Percentiles rank a stretch among this genome's conserved stretches.
Conservation (phyloP, 2,888 invertebrate species). For the Temnothorax rugatulus region DNA sequence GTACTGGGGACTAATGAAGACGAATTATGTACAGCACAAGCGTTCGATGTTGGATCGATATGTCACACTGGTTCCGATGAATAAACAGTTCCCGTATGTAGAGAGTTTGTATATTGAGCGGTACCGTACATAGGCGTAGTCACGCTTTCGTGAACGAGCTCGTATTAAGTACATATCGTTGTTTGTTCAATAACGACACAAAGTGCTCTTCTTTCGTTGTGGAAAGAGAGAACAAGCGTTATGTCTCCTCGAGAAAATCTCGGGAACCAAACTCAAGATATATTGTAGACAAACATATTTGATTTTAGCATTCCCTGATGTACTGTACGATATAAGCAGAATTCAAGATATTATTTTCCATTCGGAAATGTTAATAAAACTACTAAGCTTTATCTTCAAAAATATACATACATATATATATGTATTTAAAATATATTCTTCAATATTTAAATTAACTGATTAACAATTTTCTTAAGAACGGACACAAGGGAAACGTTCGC, state of each 20-base stretch:
- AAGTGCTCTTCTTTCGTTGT: conserved; percentile 27
- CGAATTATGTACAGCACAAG: conserved; percentile 19
- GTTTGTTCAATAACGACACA: conserved; percentile 53
- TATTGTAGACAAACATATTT: conserved; percentile 11
- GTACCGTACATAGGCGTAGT: conserved; percentile 24
- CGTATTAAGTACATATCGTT: conserved; percentile 50
- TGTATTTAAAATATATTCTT: background rate
- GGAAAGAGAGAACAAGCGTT: background rate
- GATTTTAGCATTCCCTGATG: background rate
- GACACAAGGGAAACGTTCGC: background rate
- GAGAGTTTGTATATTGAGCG: conserved; percentile 27
- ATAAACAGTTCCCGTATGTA: conserved; percentile 36
- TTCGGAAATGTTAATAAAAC: background rate
- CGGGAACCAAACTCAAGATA: background rate
- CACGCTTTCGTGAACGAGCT: conserved; percentile 43
- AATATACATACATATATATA: background rate
- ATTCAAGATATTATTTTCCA: conserved; percentile 11
- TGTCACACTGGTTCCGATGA: conserved; percentile 50
- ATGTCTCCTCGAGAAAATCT: conserved; percentile 15
- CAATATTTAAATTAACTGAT: background rate
- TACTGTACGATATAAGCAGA: background rate
- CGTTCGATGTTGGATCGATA: conserved; percentile 58
- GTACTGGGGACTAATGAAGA: conserved; percentile 30
- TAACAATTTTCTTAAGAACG: background rate
- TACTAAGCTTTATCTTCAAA: background rate